Evolutionary conservation across 2,888 invertebrate genomes (phyloP), one percentile per base, ranked within the genome.

Genomic region (Meloe dianella): DNA sequence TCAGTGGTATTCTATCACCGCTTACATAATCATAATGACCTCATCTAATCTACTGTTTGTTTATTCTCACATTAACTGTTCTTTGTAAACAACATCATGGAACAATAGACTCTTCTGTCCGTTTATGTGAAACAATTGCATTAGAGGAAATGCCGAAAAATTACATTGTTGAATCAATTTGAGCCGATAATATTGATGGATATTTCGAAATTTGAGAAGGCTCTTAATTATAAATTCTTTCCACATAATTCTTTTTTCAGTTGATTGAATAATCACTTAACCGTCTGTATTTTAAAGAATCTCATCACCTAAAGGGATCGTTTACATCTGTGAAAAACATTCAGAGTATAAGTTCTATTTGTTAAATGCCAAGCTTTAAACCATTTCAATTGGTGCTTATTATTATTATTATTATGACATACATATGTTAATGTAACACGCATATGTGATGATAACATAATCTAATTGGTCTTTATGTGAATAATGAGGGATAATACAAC

Each of bases 41-140:
- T 65, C 65, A 58, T 54, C 60, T 5, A 17, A 58, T 54, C 60
- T 5, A 17, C 47, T 61, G 61, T 58, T n/a, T 57, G 61, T 58
- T 24, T 61, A 65, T 62, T 65, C 65, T 65, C 65, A 65, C 65
- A 62, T 62, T 62, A 59, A 57, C 60, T 62, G 59, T 61, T 58
- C 10, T 22, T 27, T 29, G 58, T 60, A 57, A 65, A 58, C 51
- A 38, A 61, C 60, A 35, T 60, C 57, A 65, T 61, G 61, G 61
- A 65, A 65, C 65, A 60, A 65, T 65, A 57, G 47, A 51, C 20
- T 47, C 61, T 30, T n/a, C 47, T 61, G 27, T 61, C 61, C 17
- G 6, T 7, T 27, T 61, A 61, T 47, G 22, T 17, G 12, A 20
- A 20, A 47, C 20, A 54, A 54, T 24, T 47, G 20, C 20, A 6